Base-by-base conservation (phyloP, 2,113 vertebrate species). In the Actenoides hombroni region DNA sequence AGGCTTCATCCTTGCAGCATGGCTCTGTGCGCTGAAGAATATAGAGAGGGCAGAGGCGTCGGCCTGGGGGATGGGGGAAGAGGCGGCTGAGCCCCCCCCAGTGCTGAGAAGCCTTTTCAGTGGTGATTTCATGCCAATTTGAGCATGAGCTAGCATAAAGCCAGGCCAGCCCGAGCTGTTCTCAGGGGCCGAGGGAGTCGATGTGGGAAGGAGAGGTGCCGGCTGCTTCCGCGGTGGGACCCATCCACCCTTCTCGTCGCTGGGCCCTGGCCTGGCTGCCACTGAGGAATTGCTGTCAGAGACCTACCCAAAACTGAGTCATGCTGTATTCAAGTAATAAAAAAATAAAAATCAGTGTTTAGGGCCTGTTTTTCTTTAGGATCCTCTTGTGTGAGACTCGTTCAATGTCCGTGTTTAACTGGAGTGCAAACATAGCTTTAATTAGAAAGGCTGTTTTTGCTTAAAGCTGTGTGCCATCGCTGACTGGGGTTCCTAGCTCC, bases 351-450 rank as follows among this genome's bases (percentile, higher is more conserved):
- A 95, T 73, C 92, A 95, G 88, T 91, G 93, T 96, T 96, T 82
- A 86, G 71, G 23, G 59, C 13, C 5, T 67, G 48, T 42, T 67
- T 91, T 93, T 81, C 91, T 92, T 95, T n/a, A 79, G 59, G 79
- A 74, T 88, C 42, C 46, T 94, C 94, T 86, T 70, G 49, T 95
- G 92, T 74, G 91, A 92, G 83, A 51, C 80, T 93, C 94, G 75
- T n/a, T 91, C 94, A 95, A 93, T 87, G 94, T 86, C 80, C 69
- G 89, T 69, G 75, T 96, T 96, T 83, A 92, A 94, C 84, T 39
- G 81, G 65, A 96, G 96, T 44, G 68, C 95, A 97, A 96, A 85
- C 65, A 90, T 4, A 59, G 70, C 77, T 94, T 95, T 95, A 94
- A 95, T 69, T 78, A n/a, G 77, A 76, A 89, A 64, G 70, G 70